These are phyloP conservation scores for Microcebus tavaratra DNA, from an alignment of 2,113 vertebrate species.

Conservation along the genomic window DNA sequence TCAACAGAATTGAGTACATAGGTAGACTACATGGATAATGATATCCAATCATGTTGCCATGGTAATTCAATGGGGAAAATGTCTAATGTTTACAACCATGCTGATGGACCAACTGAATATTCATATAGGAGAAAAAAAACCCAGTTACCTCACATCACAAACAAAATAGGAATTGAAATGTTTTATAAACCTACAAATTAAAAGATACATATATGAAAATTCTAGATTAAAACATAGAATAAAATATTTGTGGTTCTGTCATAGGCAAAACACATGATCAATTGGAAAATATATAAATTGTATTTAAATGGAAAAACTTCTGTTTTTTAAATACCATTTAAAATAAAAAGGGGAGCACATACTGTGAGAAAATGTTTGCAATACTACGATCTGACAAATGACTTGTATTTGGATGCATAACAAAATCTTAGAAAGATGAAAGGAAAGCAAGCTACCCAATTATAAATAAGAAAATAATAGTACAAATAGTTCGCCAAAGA, in stretches of 20 bases:
- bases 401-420: neutral
- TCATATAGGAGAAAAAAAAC: neutral
- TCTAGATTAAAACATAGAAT: neutral
- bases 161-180: neutral
- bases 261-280: neutral
- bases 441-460: neutral
- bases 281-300: neutral
- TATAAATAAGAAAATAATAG: constrained; percentile 43
- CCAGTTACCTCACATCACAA: neutral
- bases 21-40: neutral
- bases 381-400: neutral
- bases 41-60: neutral
- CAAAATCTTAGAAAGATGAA: neutral
- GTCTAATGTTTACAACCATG: neutral
- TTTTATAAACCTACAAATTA: neutral
- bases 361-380: neutral
- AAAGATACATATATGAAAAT: neutral
- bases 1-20: neutral
- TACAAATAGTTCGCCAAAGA: neutral
- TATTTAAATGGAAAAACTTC: neutral
- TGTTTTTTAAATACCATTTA: neutral
- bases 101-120: neutral
- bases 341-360: neutral
- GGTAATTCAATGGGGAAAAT: neutral
- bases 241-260: neutral